Conservation (phyloP, 35 echinoderm and acorn worm species). For the Heliocidaris tuberculata region DNA sequence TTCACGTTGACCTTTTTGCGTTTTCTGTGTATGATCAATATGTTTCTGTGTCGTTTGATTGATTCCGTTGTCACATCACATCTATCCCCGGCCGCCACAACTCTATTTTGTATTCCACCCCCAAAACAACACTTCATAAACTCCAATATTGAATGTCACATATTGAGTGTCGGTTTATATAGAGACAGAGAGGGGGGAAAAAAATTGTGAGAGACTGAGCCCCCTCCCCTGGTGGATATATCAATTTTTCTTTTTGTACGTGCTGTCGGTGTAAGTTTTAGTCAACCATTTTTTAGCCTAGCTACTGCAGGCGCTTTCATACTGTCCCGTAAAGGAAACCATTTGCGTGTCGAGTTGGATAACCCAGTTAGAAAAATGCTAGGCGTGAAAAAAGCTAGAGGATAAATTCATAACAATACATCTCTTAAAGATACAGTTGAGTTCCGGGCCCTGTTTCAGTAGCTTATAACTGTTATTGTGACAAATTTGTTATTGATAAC, state of each 20-base stretch:
- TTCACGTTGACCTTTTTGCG: neutral
- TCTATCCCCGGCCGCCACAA: neutral
- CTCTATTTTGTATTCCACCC: neutral
- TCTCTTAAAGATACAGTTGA: too few relatives aligned
- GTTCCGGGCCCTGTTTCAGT: too few relatives aligned
- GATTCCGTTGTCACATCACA: neutral
- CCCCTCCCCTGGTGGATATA: neutral
- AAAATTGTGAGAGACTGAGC: neutral
- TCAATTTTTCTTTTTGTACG: neutral
- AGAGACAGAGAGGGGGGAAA: neutral
- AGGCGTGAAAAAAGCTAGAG: too few relatives aligned
- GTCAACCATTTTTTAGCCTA: too few relatives aligned
- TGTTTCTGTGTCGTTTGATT: slow-evolving; percentile 1
- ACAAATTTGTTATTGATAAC: too few relatives aligned
- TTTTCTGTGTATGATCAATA: slow-evolving; percentile 3
- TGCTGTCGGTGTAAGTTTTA: neutral
- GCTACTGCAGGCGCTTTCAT: too few relatives aligned
- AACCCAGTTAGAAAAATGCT: too few relatives aligned
- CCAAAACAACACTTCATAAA: neutral
- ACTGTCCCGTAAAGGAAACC: too few relatives aligned
- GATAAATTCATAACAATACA: too few relatives aligned
- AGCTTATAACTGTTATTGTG: too few relatives aligned
- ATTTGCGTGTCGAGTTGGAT: too few relatives aligned
- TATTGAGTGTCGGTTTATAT: neutral
- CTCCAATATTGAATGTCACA: slow-evolving; percentile 11